Evolutionary conservation across 1,140 invertebrate genomes (phyloP).

Genomic region (Ephestia elutella): DNA sequence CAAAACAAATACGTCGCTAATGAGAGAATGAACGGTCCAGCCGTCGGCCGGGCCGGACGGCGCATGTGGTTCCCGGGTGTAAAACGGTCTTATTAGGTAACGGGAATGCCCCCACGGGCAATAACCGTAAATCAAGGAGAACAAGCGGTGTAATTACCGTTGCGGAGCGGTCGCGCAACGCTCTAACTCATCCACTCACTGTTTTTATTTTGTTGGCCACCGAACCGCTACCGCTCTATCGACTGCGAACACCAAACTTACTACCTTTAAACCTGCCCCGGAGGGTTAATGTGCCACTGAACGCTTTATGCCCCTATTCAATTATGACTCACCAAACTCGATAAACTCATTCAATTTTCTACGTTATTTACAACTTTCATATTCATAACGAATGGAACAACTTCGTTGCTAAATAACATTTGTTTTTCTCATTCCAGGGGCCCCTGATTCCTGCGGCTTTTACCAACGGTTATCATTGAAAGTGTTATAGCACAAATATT

Average conservation of each 20-base stretch:
- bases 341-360: conserved; percentile 19
- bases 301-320: conserved; percentile 56
- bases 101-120: conserved; percentile 68
- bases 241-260: conserved; percentile 64
- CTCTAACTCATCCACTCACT: conserved; percentile 69
- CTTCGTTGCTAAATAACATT: conserved; percentile 13
- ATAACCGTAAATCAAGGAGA: conserved; percentile 74
- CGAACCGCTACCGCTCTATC: conserved; percentile 62
- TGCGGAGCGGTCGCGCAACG: conserved; percentile 65
- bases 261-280: conserved; percentile 66
- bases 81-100: conserved; percentile 74
- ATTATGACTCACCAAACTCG: conserved; percentile 39
- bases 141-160: conserved; percentile 72
- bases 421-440: conserved; percentile 79
- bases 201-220: conserved; percentile 71
- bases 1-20: conserved; percentile 63
- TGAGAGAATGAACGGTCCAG: conserved; percentile 60
- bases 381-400: not conserved
- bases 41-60: conserved; percentile 35
- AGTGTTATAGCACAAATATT: conserved; percentile 75
- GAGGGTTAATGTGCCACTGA: conserved; percentile 58
- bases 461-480: conserved; percentile 96
- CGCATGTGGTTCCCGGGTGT: conserved; percentile 66
- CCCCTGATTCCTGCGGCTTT: conserved; percentile 94
- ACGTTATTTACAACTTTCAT: conserved; percentile 14